Conservation (phyloP, 2,113 vertebrate genomes). For the Cyphomyrus plagiostoma region DNA sequence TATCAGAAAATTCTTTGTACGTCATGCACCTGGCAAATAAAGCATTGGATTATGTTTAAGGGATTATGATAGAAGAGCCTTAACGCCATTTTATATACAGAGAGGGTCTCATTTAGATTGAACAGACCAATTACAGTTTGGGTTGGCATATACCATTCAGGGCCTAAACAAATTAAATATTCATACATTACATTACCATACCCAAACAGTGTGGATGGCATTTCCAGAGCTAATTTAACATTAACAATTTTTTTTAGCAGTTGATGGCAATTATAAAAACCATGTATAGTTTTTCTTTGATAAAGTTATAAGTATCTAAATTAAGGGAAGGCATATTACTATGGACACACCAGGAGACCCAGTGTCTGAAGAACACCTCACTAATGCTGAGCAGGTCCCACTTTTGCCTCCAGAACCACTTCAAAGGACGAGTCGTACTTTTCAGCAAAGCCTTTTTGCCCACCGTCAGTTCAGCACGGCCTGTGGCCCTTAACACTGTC, state of each 20-base stretch:
- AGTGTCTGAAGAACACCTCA: neutral
- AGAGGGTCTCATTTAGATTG: neutral
- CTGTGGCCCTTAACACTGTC: neutral
- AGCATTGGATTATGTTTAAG: neutral
- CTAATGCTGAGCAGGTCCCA: neutral
- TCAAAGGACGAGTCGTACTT: neutral
- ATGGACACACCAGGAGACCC: neutral
- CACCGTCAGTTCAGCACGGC: neutral
- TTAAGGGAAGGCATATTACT: neutral
- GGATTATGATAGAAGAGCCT: neutral
- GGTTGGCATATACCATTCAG: neutral
- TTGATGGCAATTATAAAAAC: neutral
- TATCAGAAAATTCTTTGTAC: neutral
- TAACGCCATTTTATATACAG: neutral
- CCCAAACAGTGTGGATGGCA: neutral
- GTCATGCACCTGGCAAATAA: neutral
- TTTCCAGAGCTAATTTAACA: neutral
- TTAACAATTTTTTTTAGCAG: neutral
- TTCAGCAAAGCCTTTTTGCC: neutral
- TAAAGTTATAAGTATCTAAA: neutral
- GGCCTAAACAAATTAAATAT: neutral
- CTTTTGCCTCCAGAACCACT: neutral
- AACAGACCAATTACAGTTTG: neutral
- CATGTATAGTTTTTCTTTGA: neutral
- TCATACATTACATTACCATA: neutral